Base-by-base conservation (phyloP, 2,113 vertebrate genomes). In the Psephotus haematonotus region DNA sequence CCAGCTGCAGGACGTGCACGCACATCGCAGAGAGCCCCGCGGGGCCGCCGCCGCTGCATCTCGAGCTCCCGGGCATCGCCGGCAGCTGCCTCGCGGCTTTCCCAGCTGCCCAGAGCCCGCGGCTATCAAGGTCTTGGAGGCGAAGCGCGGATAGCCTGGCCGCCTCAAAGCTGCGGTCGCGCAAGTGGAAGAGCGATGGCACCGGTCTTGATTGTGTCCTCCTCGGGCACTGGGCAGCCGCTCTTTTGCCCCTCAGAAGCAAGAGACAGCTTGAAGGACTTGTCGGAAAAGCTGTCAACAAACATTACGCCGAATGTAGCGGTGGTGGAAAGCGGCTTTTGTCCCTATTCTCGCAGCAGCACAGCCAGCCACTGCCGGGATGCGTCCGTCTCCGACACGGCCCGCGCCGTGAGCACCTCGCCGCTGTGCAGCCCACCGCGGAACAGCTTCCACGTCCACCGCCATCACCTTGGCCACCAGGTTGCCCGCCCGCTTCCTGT, bases 381-480 rank as follows among this genome's bases (percentile, higher is more conserved):
- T 68, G 18, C 33, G 57, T 86, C 97, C 82, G 92, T 16, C 82
- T 71, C 83, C 10, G 63, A 13, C 71, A 97, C 16, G 10, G 81
- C 8, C 81, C 82, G 23, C 43, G 43, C 84, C 44, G 90, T 96
- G 43, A 74, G 82, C 86, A 97, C 94, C 88, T 98, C 97, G 9
- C 97, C 95, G 17, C 81, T 97, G 41, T 97, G 95, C 60, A 84
- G 74, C 29, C 90, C 93, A 33, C 96, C 78, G 63, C 49, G 86
- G 92, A 98, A 97, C 13, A 97, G 92, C 89, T 77, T 98, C 97
- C 55, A 88, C 93, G 67, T 98, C 97, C 82, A 98, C 95, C 52
- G 97, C 97, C 91, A 97, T 96, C 93, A 98, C 95, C 80, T 97
- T 98, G 71, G 97, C 97, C 43, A 98, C 97, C 86, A 98, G 93